These are phyloP conservation scores for Drosophila birchii DNA, from an alignment of 2,888 invertebrate species.

Conservation along the genomic window DNA sequence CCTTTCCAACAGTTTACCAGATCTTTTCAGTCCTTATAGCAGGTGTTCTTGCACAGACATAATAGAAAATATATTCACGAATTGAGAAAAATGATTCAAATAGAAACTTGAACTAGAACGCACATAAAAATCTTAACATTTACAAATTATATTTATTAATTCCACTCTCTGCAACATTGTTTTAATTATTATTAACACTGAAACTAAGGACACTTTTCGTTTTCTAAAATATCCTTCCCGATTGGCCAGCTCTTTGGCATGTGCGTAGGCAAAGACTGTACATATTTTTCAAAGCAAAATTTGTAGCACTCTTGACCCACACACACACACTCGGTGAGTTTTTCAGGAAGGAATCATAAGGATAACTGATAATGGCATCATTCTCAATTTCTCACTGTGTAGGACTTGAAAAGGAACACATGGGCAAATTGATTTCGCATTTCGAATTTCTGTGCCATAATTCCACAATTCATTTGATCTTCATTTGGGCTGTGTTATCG, in stretches of 20 bases:
- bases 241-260: not conserved
- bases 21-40: not conserved
- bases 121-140: not conserved
- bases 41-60: not conserved
- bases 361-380: too few relatives aligned
- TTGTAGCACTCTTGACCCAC: not conserved
- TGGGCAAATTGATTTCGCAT: conserved; percentile 83
- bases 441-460: conserved; percentile 80
- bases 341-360: not conserved
- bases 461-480: conserved; percentile 77
- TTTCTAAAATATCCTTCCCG: too few relatives aligned
- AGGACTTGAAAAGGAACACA: conserved; percentile 48
- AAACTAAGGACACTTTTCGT: conserved; percentile 1
- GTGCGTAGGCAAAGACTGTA: conserved; percentile 10
- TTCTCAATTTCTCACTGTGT: not conserved
- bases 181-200: not conserved
- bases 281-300: conserved; percentile 12
- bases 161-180: not conserved
- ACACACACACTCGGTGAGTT: not conserved
- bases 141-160: not conserved
- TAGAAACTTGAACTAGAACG: not conserved
- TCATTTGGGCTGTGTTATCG: conserved; percentile 41
- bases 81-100: not conserved
- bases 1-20: too few relatives aligned
- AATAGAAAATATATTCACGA: too few relatives aligned